These are phyloP conservation scores for Enteromius paludinosus DNA, from an alignment of 2,797 vertebrate genomes.

Conservation along the genomic window DNA sequence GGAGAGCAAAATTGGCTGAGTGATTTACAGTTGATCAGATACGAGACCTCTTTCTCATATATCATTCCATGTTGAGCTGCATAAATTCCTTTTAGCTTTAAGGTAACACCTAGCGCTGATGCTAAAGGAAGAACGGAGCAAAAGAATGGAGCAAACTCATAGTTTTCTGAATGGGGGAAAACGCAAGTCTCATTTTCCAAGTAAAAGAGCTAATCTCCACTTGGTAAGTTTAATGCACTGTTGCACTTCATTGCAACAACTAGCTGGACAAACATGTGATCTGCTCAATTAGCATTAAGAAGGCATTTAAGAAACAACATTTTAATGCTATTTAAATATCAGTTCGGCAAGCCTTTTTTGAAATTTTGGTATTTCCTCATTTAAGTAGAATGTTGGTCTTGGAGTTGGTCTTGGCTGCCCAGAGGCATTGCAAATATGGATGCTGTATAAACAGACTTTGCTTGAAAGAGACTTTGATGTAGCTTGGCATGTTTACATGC, in stretches of 20 bases:
- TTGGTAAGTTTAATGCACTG: background rate
- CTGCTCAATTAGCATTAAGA: background rate
- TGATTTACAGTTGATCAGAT: constrained; percentile 48
- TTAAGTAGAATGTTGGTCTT: background rate
- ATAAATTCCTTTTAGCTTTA: constrained; percentile 31
- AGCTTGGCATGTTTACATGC: background rate
- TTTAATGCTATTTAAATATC: background rate
- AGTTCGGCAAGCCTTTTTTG: background rate
- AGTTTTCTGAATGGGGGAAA: background rate
- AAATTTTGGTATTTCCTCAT: background rate
- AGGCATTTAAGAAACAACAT: background rate
- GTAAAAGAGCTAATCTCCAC: background rate
- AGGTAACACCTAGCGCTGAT: background rate
- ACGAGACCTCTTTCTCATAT: constrained; percentile 17
- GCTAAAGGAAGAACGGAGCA: background rate
- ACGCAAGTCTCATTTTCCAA: background rate
- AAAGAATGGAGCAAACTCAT: background rate
- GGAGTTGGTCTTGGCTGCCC: constrained; percentile 5
- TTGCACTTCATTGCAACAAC: background rate
- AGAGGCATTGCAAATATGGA: background rate
- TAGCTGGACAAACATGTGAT: background rate
- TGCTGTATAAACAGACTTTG: background rate
- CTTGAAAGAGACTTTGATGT: constrained; percentile 13
- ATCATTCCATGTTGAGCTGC: constrained; percentile 10
- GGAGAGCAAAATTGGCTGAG: constrained; percentile 28